phyloP scores from a whole-genome alignment of 2,888 invertebrate species.

The Lymantria dispar region DNA sequence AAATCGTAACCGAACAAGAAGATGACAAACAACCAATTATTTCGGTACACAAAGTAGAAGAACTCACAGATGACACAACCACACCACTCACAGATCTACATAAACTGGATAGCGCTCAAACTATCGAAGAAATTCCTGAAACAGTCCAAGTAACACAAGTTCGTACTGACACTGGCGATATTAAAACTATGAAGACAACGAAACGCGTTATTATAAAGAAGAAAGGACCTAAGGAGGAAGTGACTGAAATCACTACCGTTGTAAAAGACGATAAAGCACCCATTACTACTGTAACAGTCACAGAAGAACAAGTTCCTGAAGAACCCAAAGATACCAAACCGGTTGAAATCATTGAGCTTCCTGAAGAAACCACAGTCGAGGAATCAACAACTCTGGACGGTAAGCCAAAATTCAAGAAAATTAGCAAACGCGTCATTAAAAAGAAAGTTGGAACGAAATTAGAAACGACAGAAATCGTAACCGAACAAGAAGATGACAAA shows the following conservation, averaged over 20 bases:
- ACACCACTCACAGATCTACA: slow-evolving; percentile 4
- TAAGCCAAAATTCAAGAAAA: slow-evolving; percentile 38
- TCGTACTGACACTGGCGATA: slow-evolving; percentile 13
- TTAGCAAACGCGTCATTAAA: slow-evolving; percentile 34
- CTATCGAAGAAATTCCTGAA: slow-evolving; percentile 7
- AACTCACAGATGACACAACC: slow-evolving; percentile 9
- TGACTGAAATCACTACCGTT: slow-evolving; percentile 28
- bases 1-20: slow-evolving; percentile 33
- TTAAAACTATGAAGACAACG: slow-evolving; percentile 20
- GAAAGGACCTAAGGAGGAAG: slow-evolving; percentile 15
- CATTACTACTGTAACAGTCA: slow-evolving; percentile 13
- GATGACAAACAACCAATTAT: slow-evolving; percentile 16
- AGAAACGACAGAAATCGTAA: slow-evolving; percentile 29
- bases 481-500: slow-evolving; percentile 24
- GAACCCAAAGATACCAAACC: not conserved
- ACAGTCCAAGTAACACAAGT: slow-evolving; percentile 8
- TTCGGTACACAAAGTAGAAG: slow-evolving; percentile 13
- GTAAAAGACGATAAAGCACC: slow-evolving; percentile 29
- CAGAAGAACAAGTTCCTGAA: not conserved
- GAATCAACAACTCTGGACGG: slow-evolving; percentile 36
- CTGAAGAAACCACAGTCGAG: slow-evolving; percentile 26
- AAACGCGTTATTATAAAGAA: slow-evolving; percentile 34
- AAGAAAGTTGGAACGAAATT: slow-evolving; percentile 40
- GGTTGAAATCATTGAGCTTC: slow-evolving; percentile 34
- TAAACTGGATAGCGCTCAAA: slow-evolving; percentile 1